Conservation (phyloP, 2,113 vertebrate genomes). For the Pontoporia blainvillei region DNA sequence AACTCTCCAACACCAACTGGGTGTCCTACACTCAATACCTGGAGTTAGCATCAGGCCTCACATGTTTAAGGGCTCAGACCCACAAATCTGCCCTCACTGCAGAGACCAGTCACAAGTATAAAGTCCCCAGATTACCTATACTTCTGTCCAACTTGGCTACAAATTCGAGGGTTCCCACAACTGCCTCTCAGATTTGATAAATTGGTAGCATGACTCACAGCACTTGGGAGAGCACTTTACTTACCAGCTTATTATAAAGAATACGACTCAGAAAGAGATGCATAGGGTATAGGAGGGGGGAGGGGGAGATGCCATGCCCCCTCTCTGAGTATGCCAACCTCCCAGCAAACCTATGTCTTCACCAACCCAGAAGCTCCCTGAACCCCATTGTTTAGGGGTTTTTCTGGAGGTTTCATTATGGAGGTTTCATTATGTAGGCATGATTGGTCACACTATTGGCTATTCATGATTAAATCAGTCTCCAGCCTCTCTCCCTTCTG, state of each 20-base stretch:
- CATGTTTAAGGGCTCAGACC: background rate
- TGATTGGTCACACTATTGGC: background rate
- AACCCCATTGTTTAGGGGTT: background rate
- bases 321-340: background rate
- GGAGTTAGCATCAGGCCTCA: background rate
- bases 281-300: background rate
- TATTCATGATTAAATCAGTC: background rate
- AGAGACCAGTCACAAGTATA: background rate
- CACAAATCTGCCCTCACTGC: background rate
- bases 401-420: background rate
- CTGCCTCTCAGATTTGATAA: background rate
- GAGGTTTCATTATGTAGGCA: background rate
- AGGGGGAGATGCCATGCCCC: accelerated
- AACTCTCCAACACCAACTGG: background rate
- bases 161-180: background rate
- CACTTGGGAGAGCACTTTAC: background rate
- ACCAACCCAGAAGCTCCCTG: background rate
- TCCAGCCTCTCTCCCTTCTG: background rate
- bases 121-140: background rate
- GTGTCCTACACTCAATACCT: background rate
- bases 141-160: background rate
- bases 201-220: background rate
- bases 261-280: background rate
- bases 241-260: background rate
- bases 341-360: background rate